phyloP scores from a whole-genome alignment of 1,140 invertebrate genomes.

The Saxidomus purpurata region DNA sequence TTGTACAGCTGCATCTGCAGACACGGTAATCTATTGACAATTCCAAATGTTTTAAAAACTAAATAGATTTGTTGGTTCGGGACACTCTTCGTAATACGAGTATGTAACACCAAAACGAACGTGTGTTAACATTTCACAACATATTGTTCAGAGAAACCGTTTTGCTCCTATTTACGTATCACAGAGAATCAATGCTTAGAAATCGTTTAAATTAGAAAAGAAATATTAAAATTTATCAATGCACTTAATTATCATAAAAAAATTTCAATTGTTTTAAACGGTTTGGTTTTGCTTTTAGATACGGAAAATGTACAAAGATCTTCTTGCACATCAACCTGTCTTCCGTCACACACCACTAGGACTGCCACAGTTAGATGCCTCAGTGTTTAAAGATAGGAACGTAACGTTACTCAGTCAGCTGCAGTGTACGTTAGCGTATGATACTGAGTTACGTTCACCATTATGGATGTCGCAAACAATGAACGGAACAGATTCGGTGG shows the following conservation, averaged over 20 bases:
- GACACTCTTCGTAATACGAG: no score
- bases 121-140: no score
- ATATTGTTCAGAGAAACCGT: no score
- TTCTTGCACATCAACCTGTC: background rate
- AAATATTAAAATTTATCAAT: no score
- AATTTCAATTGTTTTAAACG: no score
- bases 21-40: background rate
- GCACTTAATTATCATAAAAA: no score
- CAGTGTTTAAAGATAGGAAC: background rate
- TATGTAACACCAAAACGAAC: no score
- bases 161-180: no score
- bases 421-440: background rate
- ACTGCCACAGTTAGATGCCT: background rate
- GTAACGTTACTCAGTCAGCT: background rate
- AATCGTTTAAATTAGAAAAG: no score
- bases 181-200: no score
- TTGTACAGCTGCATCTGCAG: background rate
- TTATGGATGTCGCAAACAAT: background rate
- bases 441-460: background rate
- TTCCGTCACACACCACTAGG: background rate
- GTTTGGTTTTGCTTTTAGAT: background rate
- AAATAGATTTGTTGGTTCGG: no score
- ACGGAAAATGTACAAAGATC: background rate
- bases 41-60: no score
- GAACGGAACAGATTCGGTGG: background rate